Base-by-base conservation (phyloP, 2,888 invertebrate genomes). In the Epirrhoe alternata region DNA sequence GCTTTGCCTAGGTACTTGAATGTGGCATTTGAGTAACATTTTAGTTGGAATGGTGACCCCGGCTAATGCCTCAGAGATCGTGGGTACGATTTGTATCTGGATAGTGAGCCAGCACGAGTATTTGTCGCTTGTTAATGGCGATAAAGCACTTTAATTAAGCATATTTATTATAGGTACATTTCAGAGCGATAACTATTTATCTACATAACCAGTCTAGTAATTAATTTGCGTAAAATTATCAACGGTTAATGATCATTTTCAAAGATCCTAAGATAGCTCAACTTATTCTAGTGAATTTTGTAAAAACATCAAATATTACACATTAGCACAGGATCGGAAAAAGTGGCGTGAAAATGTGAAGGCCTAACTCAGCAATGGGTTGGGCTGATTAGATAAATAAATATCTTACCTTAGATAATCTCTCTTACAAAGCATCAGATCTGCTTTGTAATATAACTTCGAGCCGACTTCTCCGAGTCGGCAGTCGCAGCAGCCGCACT, bases 381-480 rank as follows among this genome's bases (percentile, higher is more conserved):
- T 24, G 24, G 24, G 24, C 24, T 24, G 24, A 24, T 24, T 24
- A n/a, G n/a, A n/a, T n/a, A 24, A 24, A 24, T 24, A 24, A 2
- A 24, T 2, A 3, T 24, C 24, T 24, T 52, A 67, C 97, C 98
- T 97, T 89, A 98, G 95, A 90, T 98, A 98, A 89, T 98, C 98
- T 84, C 97, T 94, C 91, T 97, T 97, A 94, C 98, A 98, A 65
- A 98, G 95, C 87, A 98, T 97, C 72, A 98, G 96, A 89, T 98
- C 97, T 49, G 97, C 97, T 88, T 97, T 98, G 77, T 97, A 97
- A 91, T 97, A 98, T 58, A 98, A 94, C 72, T 97, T 97, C 62
- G 97, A 97, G 70, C 98, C 98, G 49, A 98, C 97, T 89, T 98
- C 98, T 0, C 98, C 98, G n/a, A 98, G 95, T 59, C 98, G 94